Evolutionary conservation across 2,797 vertebrate genomes (phyloP), one percentile per base, ranked within the genome.

Genomic region (Gymnopithys bicolor): DNA sequence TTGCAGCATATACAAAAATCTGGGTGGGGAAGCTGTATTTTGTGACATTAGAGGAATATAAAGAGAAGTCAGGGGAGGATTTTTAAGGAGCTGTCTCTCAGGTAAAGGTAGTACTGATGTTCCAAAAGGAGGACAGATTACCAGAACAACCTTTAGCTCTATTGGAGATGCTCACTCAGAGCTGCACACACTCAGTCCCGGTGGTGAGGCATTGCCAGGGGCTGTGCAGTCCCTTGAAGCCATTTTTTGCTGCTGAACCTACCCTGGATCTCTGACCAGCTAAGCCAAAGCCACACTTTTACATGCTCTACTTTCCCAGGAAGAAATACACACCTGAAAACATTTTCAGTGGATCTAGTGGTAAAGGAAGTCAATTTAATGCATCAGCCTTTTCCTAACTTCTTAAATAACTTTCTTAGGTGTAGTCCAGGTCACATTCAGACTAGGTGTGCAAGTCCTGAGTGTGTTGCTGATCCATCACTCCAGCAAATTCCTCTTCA

Each of bases 241-340:
- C 1, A 0, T 35, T 83, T 22, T 28, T 55, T 2, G 1, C 7
- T 25, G 19, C 48, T 49, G 17, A 60, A 62, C 19, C 15, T 3
- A 0, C 30, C 59, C n/a, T n/a, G 51, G 23, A 16, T 81, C n/a
- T 66, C 59, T 60, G 45, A 10, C 30, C 48, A 56, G 43, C 32
- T 70, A 0, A 17, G 41, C 37, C 52, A 3, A 81, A 63, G 19
- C 37, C 81, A 39, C 55, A 11, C 10, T 48, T 2, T 0, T 13
- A n/a, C 2, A 2, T 39, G 25, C 5, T 60, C 49, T 30, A 19
- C 11, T 68, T 67, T 25, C 28, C 6, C 45, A 33, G 32, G 15
- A 59, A 67, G 45, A 84, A 82, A 74, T 15, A 37, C 17, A 32
- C 11, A 23, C 7, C 49, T 69, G 41, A 76, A 88, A 84, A 58